These are phyloP conservation scores for Strigamia crassipes DNA, from an alignment of 2,888 invertebrate genomes.

Conservation along the genomic window DNA sequence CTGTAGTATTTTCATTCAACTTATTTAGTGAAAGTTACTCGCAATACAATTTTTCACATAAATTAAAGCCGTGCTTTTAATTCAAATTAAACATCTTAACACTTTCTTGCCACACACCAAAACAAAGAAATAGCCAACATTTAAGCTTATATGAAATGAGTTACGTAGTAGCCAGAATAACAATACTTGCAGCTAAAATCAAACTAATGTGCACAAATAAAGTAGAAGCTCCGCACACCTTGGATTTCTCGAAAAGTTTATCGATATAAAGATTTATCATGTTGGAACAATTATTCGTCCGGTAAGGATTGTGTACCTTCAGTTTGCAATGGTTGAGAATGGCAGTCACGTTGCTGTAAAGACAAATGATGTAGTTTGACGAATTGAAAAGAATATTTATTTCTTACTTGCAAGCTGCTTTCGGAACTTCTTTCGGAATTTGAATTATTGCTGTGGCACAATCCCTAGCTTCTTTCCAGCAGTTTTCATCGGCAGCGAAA, in stretches of 20 bases:
- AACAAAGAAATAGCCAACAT: neutral
- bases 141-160: neutral
- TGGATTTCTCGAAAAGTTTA: neutral
- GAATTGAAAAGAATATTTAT: neutral
- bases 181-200: neutral
- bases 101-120: neutral
- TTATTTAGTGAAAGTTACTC: neutral
- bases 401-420: neutral
- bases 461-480: neutral
- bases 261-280: neutral
- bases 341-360: neutral
- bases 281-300: neutral
- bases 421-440: neutral
- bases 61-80: neutral
- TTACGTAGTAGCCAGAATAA: neutral
- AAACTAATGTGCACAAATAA: constrained; percentile 15
- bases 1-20: constrained; percentile 6
- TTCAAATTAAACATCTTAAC: neutral
- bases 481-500: neutral
- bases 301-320: neutral
- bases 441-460: neutral
- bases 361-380: neutral
- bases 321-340: neutral
- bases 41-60: neutral
- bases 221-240: neutral